A percentile compares a stretch with the other conserved stretches of the same genome.
Conservation (phyloP, 1,140 invertebrate species). For the Lepidotrigona ventralis region DNA sequence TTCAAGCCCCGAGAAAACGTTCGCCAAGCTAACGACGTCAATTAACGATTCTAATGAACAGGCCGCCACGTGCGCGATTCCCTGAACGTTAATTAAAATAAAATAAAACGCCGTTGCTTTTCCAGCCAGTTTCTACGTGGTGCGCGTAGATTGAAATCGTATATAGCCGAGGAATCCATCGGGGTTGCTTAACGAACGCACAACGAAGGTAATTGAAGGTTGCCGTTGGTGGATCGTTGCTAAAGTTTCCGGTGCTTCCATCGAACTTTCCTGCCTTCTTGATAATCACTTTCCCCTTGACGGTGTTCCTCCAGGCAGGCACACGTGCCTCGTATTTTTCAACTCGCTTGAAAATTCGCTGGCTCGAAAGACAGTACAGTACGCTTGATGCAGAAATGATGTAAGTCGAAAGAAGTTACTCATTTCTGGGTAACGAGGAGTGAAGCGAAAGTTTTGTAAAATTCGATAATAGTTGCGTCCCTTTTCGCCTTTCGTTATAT, state of each 20-base stretch:
- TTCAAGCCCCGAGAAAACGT: neutral
- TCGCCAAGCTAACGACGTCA: neutral
- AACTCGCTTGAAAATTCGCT: neutral
- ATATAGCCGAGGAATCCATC: neutral
- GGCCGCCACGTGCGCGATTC: neutral
- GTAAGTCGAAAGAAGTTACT: too few species aligned
- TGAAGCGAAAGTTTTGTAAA: too few species aligned
- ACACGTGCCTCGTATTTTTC: neutral
- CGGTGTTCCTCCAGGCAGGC: too few species aligned
- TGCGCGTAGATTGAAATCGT: neutral
- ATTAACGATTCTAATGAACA: constrained; percentile 18
- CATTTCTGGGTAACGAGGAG: too few species aligned
- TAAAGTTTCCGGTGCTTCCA: constrained; percentile 34
- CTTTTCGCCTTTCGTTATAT: too few species aligned
- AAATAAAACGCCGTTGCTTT: neutral
- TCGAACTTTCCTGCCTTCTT: neutral
- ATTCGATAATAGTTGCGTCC: too few species aligned
- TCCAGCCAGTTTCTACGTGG: neutral
- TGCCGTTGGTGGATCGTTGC: constrained; percentile 1
- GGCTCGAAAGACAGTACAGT: neutral
- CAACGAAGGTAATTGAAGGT: constrained; percentile 33
- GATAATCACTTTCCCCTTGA: neutral
- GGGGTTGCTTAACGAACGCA: constrained; percentile 29
- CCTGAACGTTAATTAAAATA: neutral
- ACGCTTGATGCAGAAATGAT: neutral